A percentile compares a stretch with the other conserved stretches of the same genome.
Conservation (phyloP, 2,888 invertebrate genomes). For the Nomada ferruginata region DNA sequence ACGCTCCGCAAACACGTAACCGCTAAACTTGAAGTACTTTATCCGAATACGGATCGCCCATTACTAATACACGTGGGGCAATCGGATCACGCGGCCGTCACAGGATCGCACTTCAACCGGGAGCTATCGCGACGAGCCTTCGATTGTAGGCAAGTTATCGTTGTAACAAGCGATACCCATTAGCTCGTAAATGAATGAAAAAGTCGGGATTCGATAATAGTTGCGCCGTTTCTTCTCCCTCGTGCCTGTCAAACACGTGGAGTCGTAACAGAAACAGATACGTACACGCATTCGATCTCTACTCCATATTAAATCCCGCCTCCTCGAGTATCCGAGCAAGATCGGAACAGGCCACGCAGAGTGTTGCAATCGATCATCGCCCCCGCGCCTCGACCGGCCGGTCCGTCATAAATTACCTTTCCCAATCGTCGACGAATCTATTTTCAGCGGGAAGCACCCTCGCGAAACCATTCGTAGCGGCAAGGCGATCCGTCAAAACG, state of each 20-base stretch:
- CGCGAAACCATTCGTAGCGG: background rate
- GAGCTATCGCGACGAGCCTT: background rate
- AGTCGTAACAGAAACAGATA: too few species aligned
- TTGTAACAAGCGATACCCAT: background rate
- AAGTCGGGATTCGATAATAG: too few species aligned
- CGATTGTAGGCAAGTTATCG: background rate
- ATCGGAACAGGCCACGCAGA: background rate
- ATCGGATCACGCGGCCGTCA: background rate
- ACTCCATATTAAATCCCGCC: too few species aligned
- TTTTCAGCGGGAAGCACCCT: background rate
- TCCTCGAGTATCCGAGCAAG: too few species aligned
- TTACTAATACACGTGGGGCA: background rate
- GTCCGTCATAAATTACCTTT: background rate
- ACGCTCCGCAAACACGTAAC: too few species aligned
- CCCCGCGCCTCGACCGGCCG: background rate
- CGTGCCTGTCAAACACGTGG: too few species aligned
- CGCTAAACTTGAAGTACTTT: too few species aligned
- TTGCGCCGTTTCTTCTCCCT: too few species aligned
- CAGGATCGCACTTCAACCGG: background rate
- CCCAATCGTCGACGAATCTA: slow-evolving; percentile 4
- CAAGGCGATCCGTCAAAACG: background rate
- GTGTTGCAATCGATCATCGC: slow-evolving; percentile 21
- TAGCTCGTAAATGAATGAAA: too few species aligned
- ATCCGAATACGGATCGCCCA: too few species aligned
- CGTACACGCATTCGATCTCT: too few species aligned